Base-by-base conservation (phyloP, 2,797 vertebrate species). In the Lacerta viridis region DNA sequence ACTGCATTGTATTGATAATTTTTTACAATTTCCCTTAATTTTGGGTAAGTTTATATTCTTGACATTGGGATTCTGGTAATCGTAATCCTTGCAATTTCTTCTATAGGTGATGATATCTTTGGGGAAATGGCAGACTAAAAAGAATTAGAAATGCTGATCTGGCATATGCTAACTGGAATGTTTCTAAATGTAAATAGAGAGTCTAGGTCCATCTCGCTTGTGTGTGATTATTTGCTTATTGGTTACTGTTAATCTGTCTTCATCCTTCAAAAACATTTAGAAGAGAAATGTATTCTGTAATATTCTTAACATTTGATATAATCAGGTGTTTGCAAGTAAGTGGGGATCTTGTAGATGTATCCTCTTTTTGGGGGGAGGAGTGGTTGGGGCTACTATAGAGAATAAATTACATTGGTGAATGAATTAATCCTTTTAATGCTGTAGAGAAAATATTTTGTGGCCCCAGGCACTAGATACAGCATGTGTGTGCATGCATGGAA, bases 341-440 rank as follows among this genome's bases (percentile, higher is more conserved):
- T 33, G 17, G 50, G 17, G 8, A 36, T 33, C 29, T 50, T 50
- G n/a, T n/a, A 50, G 7, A 17, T 55, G 46, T 15, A n/a, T 33
- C 8, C 18, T 17, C 15, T 17, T n/a, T 61, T 76, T 85, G 23
- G 7, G 33, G 68, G 46, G 13, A 27, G 23, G 10, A 23, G 8
- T 69, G 20, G 41, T 25, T 50, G 15, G 59, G 33, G 10, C 23
- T 23, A 7, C 23, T 81, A 82, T 50, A 89, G 87, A 87, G 13
- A 89, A 90, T 3, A 83, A 33, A 10, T 82, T 83, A 8, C 84
- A 80, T 81, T 76, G 33, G 81, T 66, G 10, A 86, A 27, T 74
- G 46, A 25, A 79, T 75, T 79, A 83, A 90, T 81, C 59, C 25
- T 87, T 83, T 39, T 87, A 85, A 88, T 84, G 88, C 84, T 80